phyloP scores from a whole-genome alignment of 2,797 vertebrate species.

The Parauchenoglanis ngamensis region DNA sequence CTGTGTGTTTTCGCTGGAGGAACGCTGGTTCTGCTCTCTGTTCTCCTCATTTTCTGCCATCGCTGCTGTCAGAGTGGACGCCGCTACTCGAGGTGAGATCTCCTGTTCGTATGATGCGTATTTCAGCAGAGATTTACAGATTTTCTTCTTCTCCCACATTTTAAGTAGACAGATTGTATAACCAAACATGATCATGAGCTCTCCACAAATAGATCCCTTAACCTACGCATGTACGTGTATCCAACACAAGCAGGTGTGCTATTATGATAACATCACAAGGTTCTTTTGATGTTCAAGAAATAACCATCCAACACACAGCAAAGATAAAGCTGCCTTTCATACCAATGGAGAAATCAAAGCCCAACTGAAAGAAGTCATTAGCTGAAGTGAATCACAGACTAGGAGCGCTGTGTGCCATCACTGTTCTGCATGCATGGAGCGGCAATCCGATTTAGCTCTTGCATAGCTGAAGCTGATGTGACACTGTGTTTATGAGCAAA shows the following conservation, averaged over 20 bases:
- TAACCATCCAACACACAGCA: not conserved
- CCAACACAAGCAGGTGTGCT: constrained; percentile 2
- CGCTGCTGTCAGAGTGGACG: constrained; percentile 86
- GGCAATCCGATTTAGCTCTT: constrained; percentile 7
- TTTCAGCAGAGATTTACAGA: not conserved
- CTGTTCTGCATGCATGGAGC: constrained; percentile 4
- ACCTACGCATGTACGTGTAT: constrained; percentile 18
- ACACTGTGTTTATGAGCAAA: not conserved
- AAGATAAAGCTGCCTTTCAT: constrained; percentile 6
- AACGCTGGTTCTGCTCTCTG: constrained; percentile 86
- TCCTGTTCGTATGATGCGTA: not conserved
- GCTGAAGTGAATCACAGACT: not conserved
- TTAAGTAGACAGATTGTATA: not conserved
- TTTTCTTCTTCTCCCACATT: not conserved
- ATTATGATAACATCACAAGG: constrained; percentile 22
- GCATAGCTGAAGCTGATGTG: not conserved
- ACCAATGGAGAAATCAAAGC: constrained; percentile 20
- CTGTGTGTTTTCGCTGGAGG: constrained; percentile 88
- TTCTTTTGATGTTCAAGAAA: constrained; percentile 29
- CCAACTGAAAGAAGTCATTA: not conserved
- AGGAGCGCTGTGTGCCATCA: not conserved
- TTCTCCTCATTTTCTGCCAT: constrained; percentile 87
- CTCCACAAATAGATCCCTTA: constrained; percentile 22
- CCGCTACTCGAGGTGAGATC: constrained; percentile 83
- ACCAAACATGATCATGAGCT: not conserved